Conservation (phyloP, 2,888 invertebrate species). For the Andricus curvator region DNA sequence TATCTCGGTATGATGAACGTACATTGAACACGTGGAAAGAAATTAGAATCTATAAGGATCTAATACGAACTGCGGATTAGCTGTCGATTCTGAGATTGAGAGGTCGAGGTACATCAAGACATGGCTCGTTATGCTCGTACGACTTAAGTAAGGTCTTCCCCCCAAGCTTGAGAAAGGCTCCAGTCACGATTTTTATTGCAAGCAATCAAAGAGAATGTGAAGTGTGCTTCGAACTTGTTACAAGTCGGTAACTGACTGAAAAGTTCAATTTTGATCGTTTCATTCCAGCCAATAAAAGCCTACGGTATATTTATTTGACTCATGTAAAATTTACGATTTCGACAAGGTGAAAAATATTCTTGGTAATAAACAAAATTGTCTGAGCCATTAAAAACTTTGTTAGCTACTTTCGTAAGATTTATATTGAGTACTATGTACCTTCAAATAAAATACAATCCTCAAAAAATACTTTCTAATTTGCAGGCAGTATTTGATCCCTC, state of each 20-base stretch:
- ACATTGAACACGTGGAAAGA: background rate
- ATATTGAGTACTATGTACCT: background rate
- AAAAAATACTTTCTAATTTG: background rate
- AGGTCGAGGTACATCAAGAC: slow-evolving; percentile 20
- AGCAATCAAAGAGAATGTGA: slow-evolving; percentile 26
- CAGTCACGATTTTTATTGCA: slow-evolving; percentile 38
- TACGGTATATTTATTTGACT: slow-evolving; percentile 15
- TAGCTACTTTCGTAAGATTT: background rate
- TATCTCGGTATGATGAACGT: background rate
- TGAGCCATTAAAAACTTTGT: background rate
- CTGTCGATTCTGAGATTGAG: slow-evolving; percentile 34
- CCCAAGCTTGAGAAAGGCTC: slow-evolving; percentile 19
- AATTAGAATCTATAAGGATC: slow-evolving; percentile 26
- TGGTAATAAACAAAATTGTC: background rate
- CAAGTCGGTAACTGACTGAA: slow-evolving; percentile 15
- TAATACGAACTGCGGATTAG: slow-evolving; percentile 28
- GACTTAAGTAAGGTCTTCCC: background rate
- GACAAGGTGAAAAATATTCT: background rate
- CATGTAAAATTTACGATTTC: background rate
- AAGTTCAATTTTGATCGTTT: slow-evolving; percentile 31
- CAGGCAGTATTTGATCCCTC: background rate
- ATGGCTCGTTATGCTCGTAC: slow-evolving; percentile 10
- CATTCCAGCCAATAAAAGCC: slow-evolving; percentile 2
- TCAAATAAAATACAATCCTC: background rate
- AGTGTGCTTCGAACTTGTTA: slow-evolving; percentile 23